These are phyloP conservation scores for Probaryconus sp. DNA, from an alignment of 1,140 invertebrate species.

Conservation along the genomic window DNA sequence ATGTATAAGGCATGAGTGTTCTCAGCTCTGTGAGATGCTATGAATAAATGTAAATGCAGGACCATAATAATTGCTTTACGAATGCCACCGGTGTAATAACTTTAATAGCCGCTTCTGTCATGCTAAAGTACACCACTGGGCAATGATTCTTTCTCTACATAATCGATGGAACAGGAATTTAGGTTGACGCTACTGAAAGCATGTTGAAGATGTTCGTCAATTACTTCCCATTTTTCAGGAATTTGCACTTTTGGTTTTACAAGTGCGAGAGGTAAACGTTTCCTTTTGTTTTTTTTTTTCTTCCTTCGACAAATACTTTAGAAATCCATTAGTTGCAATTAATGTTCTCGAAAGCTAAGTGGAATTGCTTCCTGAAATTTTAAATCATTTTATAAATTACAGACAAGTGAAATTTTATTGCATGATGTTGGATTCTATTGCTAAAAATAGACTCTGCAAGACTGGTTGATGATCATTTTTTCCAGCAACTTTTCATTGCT, in stretches of 20 bases:
- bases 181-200: conserved; percentile 3
- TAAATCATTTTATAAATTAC: no score
- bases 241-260: no score
- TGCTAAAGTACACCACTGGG: conserved; percentile 9
- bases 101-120: conserved; percentile 71
- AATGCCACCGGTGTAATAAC: conserved; percentile 69
- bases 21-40: conserved; percentile 58
- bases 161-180: conserved; percentile 22
- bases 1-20: conserved; percentile 70
- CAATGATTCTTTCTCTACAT: conserved; percentile 5
- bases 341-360: no score
- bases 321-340: no score
- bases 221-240: background rate
- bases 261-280: no score
- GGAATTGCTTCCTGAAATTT: no score
- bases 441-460: no score
- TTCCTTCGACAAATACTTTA: background rate
- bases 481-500: conserved; percentile 2
- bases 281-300: conserved; percentile 4
- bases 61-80: conserved; percentile 72
- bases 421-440: no score
- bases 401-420: no score
- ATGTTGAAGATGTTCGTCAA: no score
- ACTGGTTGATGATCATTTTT: conserved; percentile 20
- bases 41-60: conserved; percentile 73